Evolutionary conservation across 2,888 invertebrate species (phyloP).

Genomic region (Drosophila rellima): DNA sequence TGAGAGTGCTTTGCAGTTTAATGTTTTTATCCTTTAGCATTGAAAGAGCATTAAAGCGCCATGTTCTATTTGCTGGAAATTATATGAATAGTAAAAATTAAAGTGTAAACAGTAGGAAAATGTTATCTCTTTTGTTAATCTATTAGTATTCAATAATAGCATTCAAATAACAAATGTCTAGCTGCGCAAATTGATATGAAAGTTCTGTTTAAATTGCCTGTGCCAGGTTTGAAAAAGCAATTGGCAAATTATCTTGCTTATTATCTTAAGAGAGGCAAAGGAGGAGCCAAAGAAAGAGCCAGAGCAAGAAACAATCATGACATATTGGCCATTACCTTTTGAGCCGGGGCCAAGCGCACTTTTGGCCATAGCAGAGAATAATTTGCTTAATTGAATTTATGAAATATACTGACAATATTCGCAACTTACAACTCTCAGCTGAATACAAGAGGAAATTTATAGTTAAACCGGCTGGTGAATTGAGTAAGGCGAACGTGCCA

Average conservation of each 20-base stretch:
- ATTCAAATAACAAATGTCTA: constrained; percentile 14
- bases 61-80: too few relatives aligned
- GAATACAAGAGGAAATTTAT: constrained; percentile 6
- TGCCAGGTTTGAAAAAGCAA: constrained; percentile 10
- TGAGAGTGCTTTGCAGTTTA: too few relatives aligned
- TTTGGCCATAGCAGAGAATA: constrained; percentile 47
- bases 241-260: constrained; percentile 39
- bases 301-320: constrained; percentile 34
- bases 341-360: constrained; percentile 30
- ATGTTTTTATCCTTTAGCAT: too few relatives aligned
- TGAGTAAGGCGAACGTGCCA: constrained; percentile 74
- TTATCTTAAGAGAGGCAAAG: constrained; percentile 16
- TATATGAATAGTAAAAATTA: too few relatives aligned
- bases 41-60: too few relatives aligned
- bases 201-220: constrained; percentile 5
- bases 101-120: too few relatives aligned
- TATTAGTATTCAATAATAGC: not conserved
- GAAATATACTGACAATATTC: constrained; percentile 60
- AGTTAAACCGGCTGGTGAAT: constrained; percentile 48
- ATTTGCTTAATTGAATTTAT: constrained; percentile 78
- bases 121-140: too few relatives aligned
- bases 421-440: constrained; percentile 1
- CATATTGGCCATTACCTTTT: constrained; percentile 44
- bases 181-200: not conserved
- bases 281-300: not conserved